A percentile compares a stretch with the other conserved stretches of the same genome.
Evolutionary conservation across 2,797 vertebrate genomes (phyloP).

Genomic region (Chelmon rostratus): DNA sequence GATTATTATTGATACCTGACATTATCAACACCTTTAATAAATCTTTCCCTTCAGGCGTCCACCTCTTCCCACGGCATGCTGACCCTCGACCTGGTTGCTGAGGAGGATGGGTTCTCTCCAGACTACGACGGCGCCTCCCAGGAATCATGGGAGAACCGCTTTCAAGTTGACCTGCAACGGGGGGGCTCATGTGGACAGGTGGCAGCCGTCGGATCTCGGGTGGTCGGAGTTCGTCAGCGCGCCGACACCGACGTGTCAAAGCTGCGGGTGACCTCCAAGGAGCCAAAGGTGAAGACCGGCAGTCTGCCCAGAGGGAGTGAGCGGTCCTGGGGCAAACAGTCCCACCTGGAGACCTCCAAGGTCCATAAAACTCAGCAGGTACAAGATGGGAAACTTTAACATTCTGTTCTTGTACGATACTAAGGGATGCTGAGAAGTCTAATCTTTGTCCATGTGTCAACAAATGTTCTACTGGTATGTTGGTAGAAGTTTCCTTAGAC

Average conservation of each 20-base stretch:
- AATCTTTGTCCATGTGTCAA: neutral
- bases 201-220: neutral
- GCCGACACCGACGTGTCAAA: conserved; percentile 88
- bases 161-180: conserved; percentile 87
- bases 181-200: conserved; percentile 39
- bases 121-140: conserved; percentile 77
- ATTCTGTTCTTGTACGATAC: neutral
- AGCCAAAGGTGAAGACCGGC: conserved; percentile 80
- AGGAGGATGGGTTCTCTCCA: conserved; percentile 86
- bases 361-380: conserved; percentile 71
- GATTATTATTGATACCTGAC: too few relatives aligned
- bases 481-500: neutral
- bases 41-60: conserved; percentile 85
- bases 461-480: neutral
- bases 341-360: conserved; percentile 69
- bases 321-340: conserved; percentile 79
- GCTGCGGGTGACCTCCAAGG: conserved; percentile 55
- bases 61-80: conserved; percentile 94
- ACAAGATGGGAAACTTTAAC: conserved; percentile 55
- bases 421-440: neutral
- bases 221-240: conserved; percentile 81
- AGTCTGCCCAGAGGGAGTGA: conserved; percentile 85
- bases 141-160: conserved; percentile 86
- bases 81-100: conserved; percentile 94
- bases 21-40: too few relatives aligned